A percentile compares a stretch with the other conserved stretches of the same genome.
Conservation (phyloP, 2,113 vertebrate species). For the Herpailurus yagouaroundi region DNA sequence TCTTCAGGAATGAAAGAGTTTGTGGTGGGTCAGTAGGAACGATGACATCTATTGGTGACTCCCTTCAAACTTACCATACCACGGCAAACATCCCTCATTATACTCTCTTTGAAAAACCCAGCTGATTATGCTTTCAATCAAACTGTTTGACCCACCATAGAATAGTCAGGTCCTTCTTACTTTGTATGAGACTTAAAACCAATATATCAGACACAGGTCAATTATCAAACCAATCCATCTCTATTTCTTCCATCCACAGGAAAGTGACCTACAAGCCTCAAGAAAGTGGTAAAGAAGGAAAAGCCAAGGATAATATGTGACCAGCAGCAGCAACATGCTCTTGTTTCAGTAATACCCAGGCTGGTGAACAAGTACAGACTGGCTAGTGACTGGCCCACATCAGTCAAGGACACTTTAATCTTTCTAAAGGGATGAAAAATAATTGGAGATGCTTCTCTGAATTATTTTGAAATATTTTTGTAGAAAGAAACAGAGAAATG, state of each 20-base stretch:
- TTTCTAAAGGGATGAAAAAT: slow-evolving; percentile 26
- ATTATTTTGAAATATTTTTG: slow-evolving; percentile 39
- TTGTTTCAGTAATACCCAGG: neutral
- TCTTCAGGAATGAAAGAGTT: neutral
- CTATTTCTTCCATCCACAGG: neutral
- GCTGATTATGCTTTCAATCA: neutral
- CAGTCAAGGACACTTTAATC: neutral
- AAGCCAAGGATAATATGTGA: neutral
- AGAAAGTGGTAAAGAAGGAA: neutral
- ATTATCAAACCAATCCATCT: slow-evolving; percentile 18
- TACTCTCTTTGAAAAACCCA: slow-evolving; percentile 39
- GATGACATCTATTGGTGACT: neutral
- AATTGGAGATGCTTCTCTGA: neutral
- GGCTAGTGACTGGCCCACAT: neutral
- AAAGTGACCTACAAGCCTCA: neutral
- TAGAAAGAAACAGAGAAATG: neutral
- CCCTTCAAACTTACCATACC: neutral
- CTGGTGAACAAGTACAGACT: neutral
- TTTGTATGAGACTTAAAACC: slow-evolving; percentile 23
- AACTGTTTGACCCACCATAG: neutral
- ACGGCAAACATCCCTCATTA: slow-evolving; percentile 1
- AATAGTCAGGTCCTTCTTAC: neutral
- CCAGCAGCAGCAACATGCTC: neutral
- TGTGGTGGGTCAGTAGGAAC: neutral
- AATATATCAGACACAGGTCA: neutral